Base-by-base conservation (phyloP, 2,888 invertebrate species). In the Microdon myrmicae region DNA sequence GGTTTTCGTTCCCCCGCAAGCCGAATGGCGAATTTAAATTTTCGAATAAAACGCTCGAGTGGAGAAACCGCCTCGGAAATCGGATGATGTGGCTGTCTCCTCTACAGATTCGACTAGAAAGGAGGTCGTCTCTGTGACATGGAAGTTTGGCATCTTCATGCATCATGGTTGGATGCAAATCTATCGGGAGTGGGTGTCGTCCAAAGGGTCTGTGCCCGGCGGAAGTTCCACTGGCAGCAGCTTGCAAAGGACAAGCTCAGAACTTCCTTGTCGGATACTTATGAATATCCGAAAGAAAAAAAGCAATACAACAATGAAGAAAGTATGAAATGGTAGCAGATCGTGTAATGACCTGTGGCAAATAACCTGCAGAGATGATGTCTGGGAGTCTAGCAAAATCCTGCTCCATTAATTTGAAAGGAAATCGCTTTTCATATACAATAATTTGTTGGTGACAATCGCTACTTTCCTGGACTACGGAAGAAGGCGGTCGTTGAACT, bases 201-300 rank as follows among this genome's bases (percentile, higher is more conserved):
- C n/a, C n/a, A n/a, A n/a, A n/a, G n/a, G n/a, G n/a, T n/a, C n/a
- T n/a, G n/a, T n/a, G n/a, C n/a, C 29, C 38, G 54, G 35, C 20
- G 8, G 23, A 28, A 26, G 28, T 17, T 19, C n/a, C 26, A 25
- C 23, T 37, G 37, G 25, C 37, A 37, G 7, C 5, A n/a, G n/a
- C n/a, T n/a, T n/a, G n/a, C n/a, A n/a, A 29, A 43, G 29, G 22
- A 25, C 14, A n/a, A 16, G 17, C 34, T 16, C n/a, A 31, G 34
- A 34, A n/a, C 43, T 56, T 39, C 53, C 59, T 54, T 7, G 20
- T 16, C 39, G 60, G 54, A 58, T 64, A 58, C 58, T 58, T 64
- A 58, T 64, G 64, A 58, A 58, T 64, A 49, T 56, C 45, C 61
- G n/a, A n/a, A n/a, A n/a, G n/a, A n/a, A n/a, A n/a, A n/a, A n/a